These are phyloP conservation scores for Catharus bicknelli DNA, from an alignment of 2,113 vertebrate genomes.

Conservation along the genomic window DNA sequence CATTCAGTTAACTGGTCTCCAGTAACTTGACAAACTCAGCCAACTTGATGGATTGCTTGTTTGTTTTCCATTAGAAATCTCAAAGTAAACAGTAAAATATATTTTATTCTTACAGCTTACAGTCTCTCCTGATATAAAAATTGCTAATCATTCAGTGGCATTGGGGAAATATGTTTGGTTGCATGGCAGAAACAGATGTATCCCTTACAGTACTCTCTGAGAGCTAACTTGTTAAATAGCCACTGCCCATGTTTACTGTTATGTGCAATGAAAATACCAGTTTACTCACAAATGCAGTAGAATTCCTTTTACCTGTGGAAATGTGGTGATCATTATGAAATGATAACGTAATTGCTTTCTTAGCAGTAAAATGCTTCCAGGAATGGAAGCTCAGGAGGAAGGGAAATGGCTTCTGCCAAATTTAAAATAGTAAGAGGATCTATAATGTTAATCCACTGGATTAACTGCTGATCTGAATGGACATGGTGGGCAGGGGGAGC, in stretches of 20 bases:
- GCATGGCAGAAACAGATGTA: background rate
- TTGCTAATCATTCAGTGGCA: background rate
- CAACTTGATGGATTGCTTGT: constrained; percentile 1
- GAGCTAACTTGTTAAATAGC: background rate
- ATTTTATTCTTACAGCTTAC: constrained; percentile 8
- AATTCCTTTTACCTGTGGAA: background rate
- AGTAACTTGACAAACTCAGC: constrained; percentile 34
- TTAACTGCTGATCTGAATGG: background rate
- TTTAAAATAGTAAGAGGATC: background rate
- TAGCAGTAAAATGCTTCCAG: background rate
- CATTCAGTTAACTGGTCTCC: constrained; percentile 52
- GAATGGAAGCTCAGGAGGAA: background rate
- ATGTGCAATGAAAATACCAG: background rate
- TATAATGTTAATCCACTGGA: background rate
- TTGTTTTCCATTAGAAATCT: constrained; percentile 23
- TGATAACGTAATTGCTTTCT: background rate
- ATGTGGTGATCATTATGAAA: background rate
- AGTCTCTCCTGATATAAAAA: background rate
- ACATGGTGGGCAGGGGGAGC: background rate
- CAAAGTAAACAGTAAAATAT: constrained; percentile 6
- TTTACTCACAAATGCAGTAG: background rate
- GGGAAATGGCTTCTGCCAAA: background rate
- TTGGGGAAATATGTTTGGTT: background rate
- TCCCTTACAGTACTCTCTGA: background rate
- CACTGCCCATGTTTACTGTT: background rate